These are phyloP conservation scores for Gavialis gangeticus DNA, from an alignment of 2,113 vertebrate species.

Conservation along the genomic window DNA sequence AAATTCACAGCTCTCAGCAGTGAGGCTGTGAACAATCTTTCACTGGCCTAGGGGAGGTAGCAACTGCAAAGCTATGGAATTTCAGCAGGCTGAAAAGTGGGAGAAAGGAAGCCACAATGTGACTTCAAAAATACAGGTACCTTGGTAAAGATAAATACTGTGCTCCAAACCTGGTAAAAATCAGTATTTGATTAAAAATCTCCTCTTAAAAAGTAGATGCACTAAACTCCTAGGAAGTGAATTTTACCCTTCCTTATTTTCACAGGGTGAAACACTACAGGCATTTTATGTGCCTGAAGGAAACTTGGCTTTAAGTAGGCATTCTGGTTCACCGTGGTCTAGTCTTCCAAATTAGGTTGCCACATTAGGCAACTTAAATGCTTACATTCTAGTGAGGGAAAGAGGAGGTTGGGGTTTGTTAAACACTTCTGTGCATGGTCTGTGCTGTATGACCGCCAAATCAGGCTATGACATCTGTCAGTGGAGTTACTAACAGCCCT, in stretches of 20 bases:
- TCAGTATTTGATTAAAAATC: neutral
- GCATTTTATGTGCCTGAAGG: neutral
- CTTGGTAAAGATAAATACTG: neutral
- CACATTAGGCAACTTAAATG: neutral
- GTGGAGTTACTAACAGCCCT: neutral
- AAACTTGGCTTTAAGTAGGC: neutral
- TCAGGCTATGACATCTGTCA: neutral
- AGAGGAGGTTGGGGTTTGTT: neutral
- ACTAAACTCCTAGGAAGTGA: neutral
- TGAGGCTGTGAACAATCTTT: neutral
- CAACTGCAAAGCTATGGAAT: neutral
- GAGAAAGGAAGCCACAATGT: constrained; percentile 1
- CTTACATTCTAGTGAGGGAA: neutral
- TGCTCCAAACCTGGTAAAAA: neutral
- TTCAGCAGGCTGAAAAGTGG: constrained; percentile 15
- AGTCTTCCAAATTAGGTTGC: neutral
- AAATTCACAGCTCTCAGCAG: neutral
- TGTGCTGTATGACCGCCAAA: neutral
- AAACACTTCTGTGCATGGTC: neutral
- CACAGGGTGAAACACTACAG: no score
- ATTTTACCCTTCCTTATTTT: neutral
- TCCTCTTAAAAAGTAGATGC: neutral
- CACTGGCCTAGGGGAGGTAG: neutral
- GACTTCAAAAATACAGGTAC: neutral
- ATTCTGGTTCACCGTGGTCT: neutral